These are phyloP conservation scores for Cettia cetti DNA, from an alignment of 2,113 vertebrate genomes.

Conservation along the genomic window DNA sequence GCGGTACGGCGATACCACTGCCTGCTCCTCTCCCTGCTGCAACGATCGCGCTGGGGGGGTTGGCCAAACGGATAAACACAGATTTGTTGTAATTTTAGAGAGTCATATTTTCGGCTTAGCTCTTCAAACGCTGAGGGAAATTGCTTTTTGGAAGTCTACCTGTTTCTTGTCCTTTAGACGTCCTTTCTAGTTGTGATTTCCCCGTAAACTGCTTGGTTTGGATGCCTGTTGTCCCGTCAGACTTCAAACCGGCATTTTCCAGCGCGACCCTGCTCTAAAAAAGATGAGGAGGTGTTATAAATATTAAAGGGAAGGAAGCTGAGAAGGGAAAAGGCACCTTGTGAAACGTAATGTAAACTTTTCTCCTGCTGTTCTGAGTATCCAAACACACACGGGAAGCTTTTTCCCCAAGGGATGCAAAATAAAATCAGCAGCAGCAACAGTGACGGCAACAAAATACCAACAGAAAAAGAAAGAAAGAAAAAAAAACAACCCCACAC, in stretches of 20 bases:
- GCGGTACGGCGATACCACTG: not conserved
- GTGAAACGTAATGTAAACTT: not conserved
- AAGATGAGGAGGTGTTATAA: not conserved
- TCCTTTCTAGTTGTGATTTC: not conserved
- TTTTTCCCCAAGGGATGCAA: not conserved
- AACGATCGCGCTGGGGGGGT: not conserved
- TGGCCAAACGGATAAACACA: not conserved
- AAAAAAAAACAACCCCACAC: fast-evolving
- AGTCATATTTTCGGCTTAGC: not conserved
- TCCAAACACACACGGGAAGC: not conserved
- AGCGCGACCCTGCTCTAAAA: not conserved
- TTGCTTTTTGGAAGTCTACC: not conserved
- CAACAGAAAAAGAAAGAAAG: not conserved
- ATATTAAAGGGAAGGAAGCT: not conserved
- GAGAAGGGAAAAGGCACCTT: not conserved
- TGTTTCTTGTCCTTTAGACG: not conserved
- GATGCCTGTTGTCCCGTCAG: not conserved
- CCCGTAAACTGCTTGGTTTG: not conserved
- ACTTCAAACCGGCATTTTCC: not conserved
- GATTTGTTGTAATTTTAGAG: not conserved
- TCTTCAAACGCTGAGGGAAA: not conserved
- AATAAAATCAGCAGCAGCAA: not conserved
- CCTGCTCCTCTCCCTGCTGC: not conserved
- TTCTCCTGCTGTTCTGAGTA: not conserved
- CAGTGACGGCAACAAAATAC: not conserved